phyloP scores from a whole-genome alignment of 35 echinoderm and acorn worm genomes.

The Nesometra sesokonis region DNA sequence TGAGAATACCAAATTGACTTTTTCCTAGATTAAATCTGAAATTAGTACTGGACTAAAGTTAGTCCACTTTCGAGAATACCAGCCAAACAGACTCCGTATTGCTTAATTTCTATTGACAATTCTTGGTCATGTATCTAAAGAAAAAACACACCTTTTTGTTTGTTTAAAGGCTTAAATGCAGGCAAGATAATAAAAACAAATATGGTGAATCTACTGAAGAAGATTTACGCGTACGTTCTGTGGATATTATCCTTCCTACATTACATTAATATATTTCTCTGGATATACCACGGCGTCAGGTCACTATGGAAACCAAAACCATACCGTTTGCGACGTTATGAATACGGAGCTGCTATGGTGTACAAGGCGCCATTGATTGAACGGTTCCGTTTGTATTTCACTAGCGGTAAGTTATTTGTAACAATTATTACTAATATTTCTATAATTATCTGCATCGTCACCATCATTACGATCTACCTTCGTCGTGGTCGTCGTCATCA shows the following conservation, averaged over 20 bases:
- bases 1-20: too few relatives aligned
- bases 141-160: too few relatives aligned
- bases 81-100: too few relatives aligned
- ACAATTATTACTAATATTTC: too few relatives aligned
- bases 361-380: not conserved
- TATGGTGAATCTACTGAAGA: not conserved
- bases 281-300: not conserved
- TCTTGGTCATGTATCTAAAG: too few relatives aligned
- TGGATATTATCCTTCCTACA: not conserved
- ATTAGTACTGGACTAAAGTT: too few relatives aligned
- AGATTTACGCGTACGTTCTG: not conserved
- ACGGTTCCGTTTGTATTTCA: not conserved
- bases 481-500: too few relatives aligned
- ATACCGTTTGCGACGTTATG: not conserved
- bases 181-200: not conserved
- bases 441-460: too few relatives aligned
- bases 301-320: conserved; percentile 1
- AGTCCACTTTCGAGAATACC: too few relatives aligned
- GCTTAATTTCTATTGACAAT: too few relatives aligned
- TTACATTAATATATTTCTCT: not conserved
- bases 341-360: not conserved
- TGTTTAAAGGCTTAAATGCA: not conserved
- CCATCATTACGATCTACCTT: too few relatives aligned
- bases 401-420: not conserved
- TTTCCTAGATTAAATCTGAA: too few relatives aligned